These are phyloP conservation scores for Papio anubis DNA, from an alignment of 2,113 vertebrate species.

Conservation along the genomic window DNA sequence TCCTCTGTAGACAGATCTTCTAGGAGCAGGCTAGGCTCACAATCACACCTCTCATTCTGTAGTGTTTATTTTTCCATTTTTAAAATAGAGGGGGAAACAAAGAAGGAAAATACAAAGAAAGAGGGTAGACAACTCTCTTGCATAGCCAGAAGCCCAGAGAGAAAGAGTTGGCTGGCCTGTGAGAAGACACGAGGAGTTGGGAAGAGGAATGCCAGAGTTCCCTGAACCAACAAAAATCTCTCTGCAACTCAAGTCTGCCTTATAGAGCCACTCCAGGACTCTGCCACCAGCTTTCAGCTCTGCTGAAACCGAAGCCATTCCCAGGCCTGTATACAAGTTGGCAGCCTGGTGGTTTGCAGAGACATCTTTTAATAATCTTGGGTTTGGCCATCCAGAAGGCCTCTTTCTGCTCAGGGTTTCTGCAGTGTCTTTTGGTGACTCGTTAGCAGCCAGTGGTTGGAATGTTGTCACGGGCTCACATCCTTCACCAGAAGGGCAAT, in stretches of 20 bases:
- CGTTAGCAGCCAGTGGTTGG: not conserved
- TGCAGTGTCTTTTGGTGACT: not conserved
- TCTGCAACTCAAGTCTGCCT: not conserved
- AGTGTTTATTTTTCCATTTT: constrained; percentile 47
- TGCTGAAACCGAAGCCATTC: not conserved
- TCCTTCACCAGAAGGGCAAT: constrained; percentile 73
- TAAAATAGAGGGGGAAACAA: not conserved
- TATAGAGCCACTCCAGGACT: not conserved
- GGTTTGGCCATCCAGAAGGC: not conserved
- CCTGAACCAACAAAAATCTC: not conserved
- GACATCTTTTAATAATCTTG: not conserved
- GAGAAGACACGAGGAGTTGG: not conserved
- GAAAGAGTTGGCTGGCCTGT: not conserved
- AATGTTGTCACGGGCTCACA: not conserved
- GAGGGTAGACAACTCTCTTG: not conserved
- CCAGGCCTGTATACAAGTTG: not conserved
- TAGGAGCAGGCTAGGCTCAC: not conserved
- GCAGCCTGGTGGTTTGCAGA: not conserved
- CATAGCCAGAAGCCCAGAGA: not conserved
- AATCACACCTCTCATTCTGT: not conserved
- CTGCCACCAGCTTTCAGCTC: not conserved
- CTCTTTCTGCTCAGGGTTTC: not conserved
- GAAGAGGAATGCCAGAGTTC: constrained; percentile 45
- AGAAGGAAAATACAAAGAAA: constrained; percentile 29
- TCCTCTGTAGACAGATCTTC: not conserved